Evolutionary conservation across 2,888 invertebrate genomes (phyloP), one percentile per base, ranked within the genome.

Genomic region (Polylopha cassiicola): DNA sequence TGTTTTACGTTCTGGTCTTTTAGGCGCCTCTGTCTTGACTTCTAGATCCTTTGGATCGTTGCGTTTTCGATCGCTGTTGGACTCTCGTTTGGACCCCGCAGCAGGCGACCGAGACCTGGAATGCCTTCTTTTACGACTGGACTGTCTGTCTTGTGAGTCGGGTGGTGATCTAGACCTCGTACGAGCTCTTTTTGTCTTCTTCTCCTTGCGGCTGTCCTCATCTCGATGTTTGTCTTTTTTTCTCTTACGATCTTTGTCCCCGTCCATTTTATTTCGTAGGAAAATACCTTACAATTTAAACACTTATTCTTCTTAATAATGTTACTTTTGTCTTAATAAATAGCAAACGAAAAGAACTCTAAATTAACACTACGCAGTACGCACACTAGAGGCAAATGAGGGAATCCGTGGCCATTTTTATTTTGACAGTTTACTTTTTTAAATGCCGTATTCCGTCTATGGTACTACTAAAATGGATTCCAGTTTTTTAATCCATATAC

Each of bases 21-120:
- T 61, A n/a, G 75, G 72, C 11, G 50, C 51, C 23, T 67, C 67
- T 41, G 64, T 59, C 49, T 68, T 72, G 0, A 50, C 46, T 38
- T 62, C 62, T 4, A 42, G 7, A 5, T 51, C 55, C 39, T 59
- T 68, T 16, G 50, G 36, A 6, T 50, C 22, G 11, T 58, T 58
- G 23, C 65, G 57, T 3, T 49, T 48, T 18, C 55, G 53, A 3
- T 21, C 23, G 9, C 33, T 18, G 48, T 59, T 74, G n/a, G n/a
- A n/a, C 34, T 74, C 74, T 22, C 63, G 60, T 55, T 74, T 78
- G 0, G 45, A 33, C 1, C 54, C 37, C 8, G 43, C 50, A 10
- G 61, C 50, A 0, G 72, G 71, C 8, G 79, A 75, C 10, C 46
- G 53, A 1, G 82, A 79, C 37, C 57, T 66, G 3, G 82, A 79